Evolutionary conservation across 2,888 invertebrate species (phyloP).

Genomic region (Lepidonotus clava): DNA sequence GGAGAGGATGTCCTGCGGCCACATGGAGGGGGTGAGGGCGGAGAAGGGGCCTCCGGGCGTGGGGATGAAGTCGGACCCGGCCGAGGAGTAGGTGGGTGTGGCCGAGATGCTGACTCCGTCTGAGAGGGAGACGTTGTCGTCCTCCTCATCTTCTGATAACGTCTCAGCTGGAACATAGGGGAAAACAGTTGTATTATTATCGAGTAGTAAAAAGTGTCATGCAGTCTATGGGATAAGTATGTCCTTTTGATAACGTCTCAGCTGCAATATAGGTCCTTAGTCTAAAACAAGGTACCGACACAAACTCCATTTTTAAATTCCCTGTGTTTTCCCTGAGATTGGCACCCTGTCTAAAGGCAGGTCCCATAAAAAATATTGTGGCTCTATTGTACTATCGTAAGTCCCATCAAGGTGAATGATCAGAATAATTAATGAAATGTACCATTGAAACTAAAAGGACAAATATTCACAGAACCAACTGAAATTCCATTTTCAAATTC

Average conservation of each 20-base stretch:
- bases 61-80: slow-evolving; percentile 75
- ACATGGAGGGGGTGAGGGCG: slow-evolving; percentile 96
- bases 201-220: background rate
- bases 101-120: slow-evolving; percentile 86
- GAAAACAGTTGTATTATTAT: background rate
- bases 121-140: slow-evolving; percentile 77
- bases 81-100: slow-evolving; percentile 79
- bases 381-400: no score
- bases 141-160: slow-evolving; percentile 87
- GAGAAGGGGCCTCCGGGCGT: slow-evolving; percentile 91
- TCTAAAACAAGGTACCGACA: no score
- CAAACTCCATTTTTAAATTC: no score
- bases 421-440: no score
- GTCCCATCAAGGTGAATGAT: no score
- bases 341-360: no score
- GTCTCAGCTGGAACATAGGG: slow-evolving; percentile 78
- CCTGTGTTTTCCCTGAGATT: no score
- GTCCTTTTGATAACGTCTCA: background rate
- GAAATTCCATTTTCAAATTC: no score
- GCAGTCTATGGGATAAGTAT: background rate
- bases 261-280: no score
- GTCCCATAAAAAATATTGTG: no score
- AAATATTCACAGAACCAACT: no score
- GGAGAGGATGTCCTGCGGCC: slow-evolving; percentile 95
- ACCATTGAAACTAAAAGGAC: no score